Percentiles rank a stretch among this genome's conserved stretches.
phyloP scores from a whole-genome alignment of 2,888 invertebrate species.

The Dicranocentrus wangi region DNA sequence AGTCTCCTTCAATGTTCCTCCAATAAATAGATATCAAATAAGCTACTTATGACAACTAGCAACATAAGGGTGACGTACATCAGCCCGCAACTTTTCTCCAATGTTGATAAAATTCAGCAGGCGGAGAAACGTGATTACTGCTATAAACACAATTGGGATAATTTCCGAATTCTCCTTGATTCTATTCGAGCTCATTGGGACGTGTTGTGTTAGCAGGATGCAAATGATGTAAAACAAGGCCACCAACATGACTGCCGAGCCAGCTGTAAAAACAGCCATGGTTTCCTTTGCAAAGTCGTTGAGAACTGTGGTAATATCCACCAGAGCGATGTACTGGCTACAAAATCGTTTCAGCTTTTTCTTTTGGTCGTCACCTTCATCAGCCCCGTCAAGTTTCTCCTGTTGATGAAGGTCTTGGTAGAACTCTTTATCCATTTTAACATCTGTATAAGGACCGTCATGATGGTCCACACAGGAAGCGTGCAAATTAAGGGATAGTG shows the following conservation, averaged over 20 bases:
- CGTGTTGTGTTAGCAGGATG: constrained; percentile 48
- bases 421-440: no score
- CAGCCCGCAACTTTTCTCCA: constrained; percentile 52
- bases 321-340: constrained; percentile 43
- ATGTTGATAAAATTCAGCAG: constrained; percentile 59
- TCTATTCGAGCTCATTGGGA: constrained; percentile 22
- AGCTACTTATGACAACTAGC: not conserved
- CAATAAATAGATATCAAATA: no score
- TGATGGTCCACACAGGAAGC: no score
- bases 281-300: constrained; percentile 54
- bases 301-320: constrained; percentile 40
- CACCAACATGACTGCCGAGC: constrained; percentile 50
- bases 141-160: constrained; percentile 53
- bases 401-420: no score
- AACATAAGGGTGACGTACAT: constrained; percentile 25
- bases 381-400: no score
- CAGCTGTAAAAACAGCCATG: constrained; percentile 52
- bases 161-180: constrained; percentile 48
- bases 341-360: constrained; percentile 19
- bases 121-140: constrained; percentile 43
- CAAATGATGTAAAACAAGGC: constrained; percentile 46
- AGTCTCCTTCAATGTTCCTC: not conserved
- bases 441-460: no score
- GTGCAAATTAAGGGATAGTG: no score
- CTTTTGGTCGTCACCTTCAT: not conserved